Base-by-base conservation (phyloP, 2,888 invertebrate species). In the Tanytarsus gracilentus region DNA sequence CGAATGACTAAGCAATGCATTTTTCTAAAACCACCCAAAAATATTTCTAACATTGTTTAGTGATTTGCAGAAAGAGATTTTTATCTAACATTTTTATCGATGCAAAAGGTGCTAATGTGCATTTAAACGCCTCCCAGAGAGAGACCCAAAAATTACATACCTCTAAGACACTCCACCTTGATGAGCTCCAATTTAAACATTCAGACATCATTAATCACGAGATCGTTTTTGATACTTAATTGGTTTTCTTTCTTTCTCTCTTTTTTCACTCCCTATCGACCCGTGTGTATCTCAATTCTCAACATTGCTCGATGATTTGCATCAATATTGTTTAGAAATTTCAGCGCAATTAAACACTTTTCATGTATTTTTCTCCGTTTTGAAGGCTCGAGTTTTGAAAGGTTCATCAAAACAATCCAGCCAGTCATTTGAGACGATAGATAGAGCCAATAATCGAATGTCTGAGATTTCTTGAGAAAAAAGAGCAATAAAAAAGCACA, bases 161-260 rank as follows among this genome's bases (percentile, higher is more conserved):
- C n/a, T n/a, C n/a, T n/a, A n/a, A n/a, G n/a, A n/a, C n/a, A 36
- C 7, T 36, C 16, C 36, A 23, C 11, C 11, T 44, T 44, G 18
- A 44, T 44, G 36, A 36, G 36, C 16, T 36, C 16, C 21, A 44
- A 23, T 18, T 23, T 18, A 23, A 44, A 18, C 18, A 44, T 44
- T 44, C 23, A 44, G 23, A 44, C 44, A 44, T 44, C 44, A 44
- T 44, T 44, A 44, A 44, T 44, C 44, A 44, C 44, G 44, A 44
- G 44, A 44, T 44, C n/a, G n/a, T n/a, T 18, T 44, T 18, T 14
- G 36, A 36, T 18, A 44, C 21, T 44, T 44, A 44, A 44, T 44
- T 44, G 44, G 21, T 44, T 44, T 44, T 44, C 44, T 18, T 18
- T 44, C 44, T 23, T 23, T 18, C 44, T 44, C 23, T 44, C 23